These are phyloP conservation scores for Brachionus paranguensis DNA, from an alignment of 1,140 invertebrate species.

Conservation along the genomic window DNA sequence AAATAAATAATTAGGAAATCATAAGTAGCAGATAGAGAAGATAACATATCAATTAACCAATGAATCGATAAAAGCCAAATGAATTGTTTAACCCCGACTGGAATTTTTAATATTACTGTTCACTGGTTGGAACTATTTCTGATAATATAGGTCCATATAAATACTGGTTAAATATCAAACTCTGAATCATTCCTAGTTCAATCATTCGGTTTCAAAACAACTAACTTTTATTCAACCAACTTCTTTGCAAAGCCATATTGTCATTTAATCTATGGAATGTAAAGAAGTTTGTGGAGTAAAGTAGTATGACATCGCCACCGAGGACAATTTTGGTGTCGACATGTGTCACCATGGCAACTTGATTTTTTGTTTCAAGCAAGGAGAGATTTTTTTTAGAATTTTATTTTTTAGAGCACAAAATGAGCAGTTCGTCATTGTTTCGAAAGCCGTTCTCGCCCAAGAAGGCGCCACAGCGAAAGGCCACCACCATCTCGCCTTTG, in stretches of 20 bases:
- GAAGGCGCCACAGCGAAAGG: slow-evolving; percentile 12
- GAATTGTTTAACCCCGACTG: slow-evolving; percentile 28
- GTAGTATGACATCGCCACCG: background rate
- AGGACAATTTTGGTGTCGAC: background rate
- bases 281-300: slow-evolving; percentile 32
- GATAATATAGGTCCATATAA: slow-evolving; percentile 1
- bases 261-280: slow-evolving; percentile 10
- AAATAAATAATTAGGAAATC: slow-evolving; percentile 32
- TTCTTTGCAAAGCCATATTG: slow-evolving; percentile 20
- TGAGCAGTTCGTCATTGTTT: slow-evolving; percentile 23
- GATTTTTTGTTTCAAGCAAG: background rate
- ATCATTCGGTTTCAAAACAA: background rate
- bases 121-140: background rate
- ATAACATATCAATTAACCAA: slow-evolving; percentile 32
- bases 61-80: slow-evolving; percentile 10
- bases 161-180: slow-evolving; percentile 12
- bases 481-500: slow-evolving; percentile 31
- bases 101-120: background rate
- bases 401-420: background rate
- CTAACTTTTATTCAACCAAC: slow-evolving; percentile 17
- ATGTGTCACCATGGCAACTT: background rate
- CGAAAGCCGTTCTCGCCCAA: slow-evolving; percentile 36
- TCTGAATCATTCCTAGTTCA: background rate
- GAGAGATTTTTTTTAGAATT: background rate
- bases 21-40: background rate